A percentile compares a stretch with the other conserved stretches of the same genome.
Conservation (phyloP, 2,113 vertebrate species). For the Eurypyga helias region DNA sequence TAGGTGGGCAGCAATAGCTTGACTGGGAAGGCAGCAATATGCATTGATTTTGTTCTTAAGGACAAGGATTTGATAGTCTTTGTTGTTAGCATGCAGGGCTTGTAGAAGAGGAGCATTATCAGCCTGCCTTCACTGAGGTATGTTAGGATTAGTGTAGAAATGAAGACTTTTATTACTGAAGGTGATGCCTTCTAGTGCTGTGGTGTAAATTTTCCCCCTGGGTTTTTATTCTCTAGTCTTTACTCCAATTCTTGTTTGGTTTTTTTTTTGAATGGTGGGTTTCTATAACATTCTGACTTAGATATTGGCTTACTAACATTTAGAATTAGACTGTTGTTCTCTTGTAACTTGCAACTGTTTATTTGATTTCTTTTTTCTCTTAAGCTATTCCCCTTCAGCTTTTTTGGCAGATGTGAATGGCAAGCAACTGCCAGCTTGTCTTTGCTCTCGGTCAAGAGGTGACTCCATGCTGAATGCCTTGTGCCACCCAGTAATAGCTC, state of each 20-base stretch:
- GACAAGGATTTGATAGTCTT: neutral
- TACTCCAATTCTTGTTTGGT: neutral
- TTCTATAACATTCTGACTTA: neutral
- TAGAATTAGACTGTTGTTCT: neutral
- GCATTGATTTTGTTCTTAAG: neutral
- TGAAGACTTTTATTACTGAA: neutral
- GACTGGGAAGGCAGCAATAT: neutral
- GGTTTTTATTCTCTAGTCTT: neutral
- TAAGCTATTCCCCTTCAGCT: slow-evolving; percentile 2
- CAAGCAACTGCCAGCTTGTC: slow-evolving; percentile 52
- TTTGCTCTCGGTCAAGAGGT: slow-evolving; percentile 46
- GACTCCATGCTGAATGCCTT: slow-evolving; percentile 29
- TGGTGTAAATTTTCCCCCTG: neutral
- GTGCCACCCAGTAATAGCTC: slow-evolving; percentile 41
- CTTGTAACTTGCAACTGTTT: neutral
- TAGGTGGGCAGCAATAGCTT: neutral
- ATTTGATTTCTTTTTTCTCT: neutral
- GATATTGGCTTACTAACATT: neutral
- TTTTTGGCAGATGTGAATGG: slow-evolving; percentile 26
- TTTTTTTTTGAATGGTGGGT: neutral
- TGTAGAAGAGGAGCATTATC: neutral
- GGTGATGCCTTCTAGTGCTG: neutral
- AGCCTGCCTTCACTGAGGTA: neutral
- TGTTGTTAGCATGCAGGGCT: neutral
- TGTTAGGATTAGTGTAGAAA: neutral